Base-by-base conservation (phyloP, 2,113 vertebrate species). In the Oncorhynchus gorbuscha region DNA sequence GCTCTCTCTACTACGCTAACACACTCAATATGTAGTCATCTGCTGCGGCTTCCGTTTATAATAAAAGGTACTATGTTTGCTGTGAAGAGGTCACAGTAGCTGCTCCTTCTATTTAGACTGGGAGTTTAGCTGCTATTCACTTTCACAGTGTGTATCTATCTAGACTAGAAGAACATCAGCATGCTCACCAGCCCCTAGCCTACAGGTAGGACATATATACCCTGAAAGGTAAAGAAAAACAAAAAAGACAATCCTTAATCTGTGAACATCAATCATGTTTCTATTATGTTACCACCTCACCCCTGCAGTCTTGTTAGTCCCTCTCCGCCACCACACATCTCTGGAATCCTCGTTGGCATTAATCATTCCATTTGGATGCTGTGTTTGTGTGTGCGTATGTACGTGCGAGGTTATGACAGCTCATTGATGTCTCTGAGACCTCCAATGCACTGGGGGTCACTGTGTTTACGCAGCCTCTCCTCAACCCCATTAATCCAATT, bases 401-500 rank as follows among this genome's bases (percentile, higher is more conserved):
- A 8, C 2, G 32, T 55, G 73, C 68, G 32, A 3, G 59, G 18
- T 80, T 87, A 73, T 88, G 89, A 92, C 88, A 92, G 89, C 85
- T 90, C 58, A 14, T 45, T 45, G 70, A 65, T 39, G 28, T 30
- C 79, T 72, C 24, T 24, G 83, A 86, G 84, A 81, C 62, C 73
- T 79, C 74, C 77, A 65, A 59, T 66, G 83, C 88, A 91, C 86
- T 76, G 86, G 86, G 83, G 89, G 86, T 90, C 90, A 90, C 81
- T 80, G 68, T 80, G 69, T 85, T 83, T 85, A 85, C 75, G 81
- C 76, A 80, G 71, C 51, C 12, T 3, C 72, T 62, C 4, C 84
- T 62, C 59, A 24, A 55, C 51, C 16, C 78, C 79, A 84, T 91
- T 92, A 89, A 85, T 87, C 81, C 85, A 91, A 90, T 91, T 90